A percentile compares a stretch with the other conserved stretches of the same genome.
Evolutionary conservation across 2,888 invertebrate species (phyloP).

Genomic region (Cylindroiulus punctatus): DNA sequence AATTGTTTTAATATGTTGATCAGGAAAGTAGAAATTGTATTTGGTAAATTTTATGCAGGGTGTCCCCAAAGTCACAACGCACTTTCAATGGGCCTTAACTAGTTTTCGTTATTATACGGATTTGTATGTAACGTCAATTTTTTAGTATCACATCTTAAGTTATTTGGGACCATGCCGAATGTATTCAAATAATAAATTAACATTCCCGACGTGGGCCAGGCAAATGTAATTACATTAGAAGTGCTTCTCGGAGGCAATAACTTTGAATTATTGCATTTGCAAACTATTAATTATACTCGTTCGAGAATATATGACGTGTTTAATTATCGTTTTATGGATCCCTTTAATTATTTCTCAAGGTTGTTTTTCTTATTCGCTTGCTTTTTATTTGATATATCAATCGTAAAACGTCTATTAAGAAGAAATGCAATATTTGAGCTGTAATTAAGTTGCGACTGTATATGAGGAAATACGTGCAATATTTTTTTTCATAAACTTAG

Average conservation of each 20-base stretch:
- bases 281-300: conserved; percentile 11
- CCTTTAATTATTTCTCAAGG: conserved; percentile 20
- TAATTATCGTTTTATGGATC: conserved; percentile 34
- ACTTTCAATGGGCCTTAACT: no score
- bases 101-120: no score
- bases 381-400: neutral
- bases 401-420: neutral
- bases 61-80: no score
- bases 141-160: neutral
- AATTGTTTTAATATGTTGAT: no score
- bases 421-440: neutral
- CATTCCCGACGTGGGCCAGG: neutral
- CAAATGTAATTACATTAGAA: conserved; percentile 22
- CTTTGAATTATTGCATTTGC: conserved; percentile 29
- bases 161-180: conserved; percentile 20
- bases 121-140: no score
- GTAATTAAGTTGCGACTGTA: neutral
- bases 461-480: neutral
- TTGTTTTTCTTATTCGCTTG: conserved; percentile 1
- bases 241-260: conserved; percentile 10
- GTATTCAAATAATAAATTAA: conserved; percentile 1
- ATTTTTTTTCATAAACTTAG: neutral
- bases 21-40: no score
- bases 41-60: no score
- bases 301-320: neutral